A percentile compares a stretch with the other conserved stretches of the same genome.
phyloP scores from a whole-genome alignment of 2,888 invertebrate genomes.

The Aproaerema taeniolella region DNA sequence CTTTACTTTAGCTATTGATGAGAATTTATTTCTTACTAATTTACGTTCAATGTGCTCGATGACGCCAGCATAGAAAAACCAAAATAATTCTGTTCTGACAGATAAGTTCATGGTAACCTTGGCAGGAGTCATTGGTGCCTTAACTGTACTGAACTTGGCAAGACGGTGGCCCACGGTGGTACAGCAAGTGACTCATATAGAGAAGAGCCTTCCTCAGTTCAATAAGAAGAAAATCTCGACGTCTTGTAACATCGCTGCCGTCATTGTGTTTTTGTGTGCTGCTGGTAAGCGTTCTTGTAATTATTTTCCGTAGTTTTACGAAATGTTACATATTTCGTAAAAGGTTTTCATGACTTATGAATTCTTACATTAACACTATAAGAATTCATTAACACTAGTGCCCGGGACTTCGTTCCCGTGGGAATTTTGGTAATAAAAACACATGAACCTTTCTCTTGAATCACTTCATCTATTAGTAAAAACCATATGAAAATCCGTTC shows the following conservation, averaged over 20 bases:
- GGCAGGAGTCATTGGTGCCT: neutral
- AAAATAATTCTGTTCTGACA: too few species aligned
- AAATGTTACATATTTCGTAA: too few species aligned
- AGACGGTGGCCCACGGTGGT: neutral
- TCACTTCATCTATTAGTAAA: too few species aligned
- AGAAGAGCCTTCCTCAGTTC: conserved; percentile 2
- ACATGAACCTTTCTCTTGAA: too few species aligned
- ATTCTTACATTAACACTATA: neutral
- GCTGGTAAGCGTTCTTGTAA: neutral
- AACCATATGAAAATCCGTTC: too few species aligned
- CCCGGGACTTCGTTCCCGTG: too few species aligned
- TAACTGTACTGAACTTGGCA: neutral
- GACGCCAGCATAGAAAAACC: too few species aligned
- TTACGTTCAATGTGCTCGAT: too few species aligned
- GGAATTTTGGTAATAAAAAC: too few species aligned
- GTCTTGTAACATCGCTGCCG: neutral
- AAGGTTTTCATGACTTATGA: neutral
- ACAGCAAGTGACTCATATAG: neutral
- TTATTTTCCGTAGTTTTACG: too few species aligned
- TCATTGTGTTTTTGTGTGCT: neutral
- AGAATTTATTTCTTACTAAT: too few species aligned
- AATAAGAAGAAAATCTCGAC: neutral
- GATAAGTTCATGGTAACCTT: neutral
- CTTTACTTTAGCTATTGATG: neutral
- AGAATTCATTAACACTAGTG: neutral